These are phyloP conservation scores for Felis chaus DNA, from an alignment of 2,113 vertebrate species.

Conservation along the genomic window DNA sequence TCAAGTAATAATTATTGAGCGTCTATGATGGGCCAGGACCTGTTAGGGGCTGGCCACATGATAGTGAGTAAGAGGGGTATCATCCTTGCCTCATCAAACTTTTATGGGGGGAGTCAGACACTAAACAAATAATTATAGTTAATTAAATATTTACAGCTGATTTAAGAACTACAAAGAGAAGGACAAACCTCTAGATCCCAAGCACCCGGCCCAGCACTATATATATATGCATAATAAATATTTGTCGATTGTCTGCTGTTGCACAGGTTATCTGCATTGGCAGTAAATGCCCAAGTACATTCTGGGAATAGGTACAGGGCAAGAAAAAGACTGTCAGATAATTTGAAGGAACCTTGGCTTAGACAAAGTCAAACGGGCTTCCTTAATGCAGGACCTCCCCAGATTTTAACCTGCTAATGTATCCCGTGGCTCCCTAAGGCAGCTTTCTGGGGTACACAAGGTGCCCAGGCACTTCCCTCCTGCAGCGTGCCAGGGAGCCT, in stretches of 20 bases:
- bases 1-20: neutral
- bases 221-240: neutral
- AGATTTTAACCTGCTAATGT: neutral
- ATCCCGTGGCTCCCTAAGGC: neutral
- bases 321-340: neutral
- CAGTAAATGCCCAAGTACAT: neutral
- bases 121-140: conserved; percentile 33
- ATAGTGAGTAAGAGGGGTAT: neutral
- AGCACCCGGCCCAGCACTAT: neutral
- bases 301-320: neutral
- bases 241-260: neutral
- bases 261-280: neutral
- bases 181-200: neutral
- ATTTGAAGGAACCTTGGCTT: neutral
- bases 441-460: accelerated
- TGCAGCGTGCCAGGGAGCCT: neutral
- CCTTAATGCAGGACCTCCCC: neutral
- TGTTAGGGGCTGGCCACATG: neutral
- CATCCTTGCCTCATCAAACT: neutral
- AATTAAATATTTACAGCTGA: conserved; percentile 40
- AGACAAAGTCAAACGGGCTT: neutral
- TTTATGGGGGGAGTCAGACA: neutral
- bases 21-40: neutral
- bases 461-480: neutral
- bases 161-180: conserved; percentile 16